Evolutionary conservation across 2,888 invertebrate species (phyloP), one percentile per base, ranked within the genome.

Genomic region (Caenorhabditis panamensis): DNA sequence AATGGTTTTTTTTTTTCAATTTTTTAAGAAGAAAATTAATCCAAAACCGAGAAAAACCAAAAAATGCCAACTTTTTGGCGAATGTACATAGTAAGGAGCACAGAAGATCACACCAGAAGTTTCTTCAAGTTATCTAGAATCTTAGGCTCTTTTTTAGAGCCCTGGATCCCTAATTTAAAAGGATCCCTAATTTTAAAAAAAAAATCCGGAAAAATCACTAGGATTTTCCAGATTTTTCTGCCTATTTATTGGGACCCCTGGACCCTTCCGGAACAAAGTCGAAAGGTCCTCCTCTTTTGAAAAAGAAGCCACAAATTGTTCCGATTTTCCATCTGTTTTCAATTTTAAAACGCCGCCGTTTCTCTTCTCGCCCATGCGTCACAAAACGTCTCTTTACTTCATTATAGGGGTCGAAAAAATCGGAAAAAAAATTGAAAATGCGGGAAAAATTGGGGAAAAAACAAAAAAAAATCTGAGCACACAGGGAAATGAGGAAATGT

Each of bases 261-360:
- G n/a, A n/a, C n/a, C n/a, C n/a, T n/a, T n/a, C n/a, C n/a, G n/a
- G n/a, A 9, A 6, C 31, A 41, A 41, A 41, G 41, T 41, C 41
- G 8, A 41, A 41, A 41, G 41, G 31, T 13, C 41, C 41, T 6
- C 8, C 8, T 11, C 41, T 41, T 41, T 13, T 3, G n/a, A n/a
- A 20, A 47, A 11, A 47, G 2, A 1, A 2, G 47, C 20, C 47
- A 41, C 41, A 20, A 56, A 56, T 68, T 68, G 20, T 44, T 37
- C 59, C 26, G 28, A 56, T 28, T 28, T 47, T 56, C 69, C 72
- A 72, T 72, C 72, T 72, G 72, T 41, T 72, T 63, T 47, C 72
- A 72, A 72, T 72, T 47, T 63, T 61, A 61, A 61, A 69, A 11
- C 49, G 11, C 49, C 6, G 16, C 44, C 44, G n/a, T n/a, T n/a